Conservation (phyloP, 2,888 invertebrate genomes). For the Philaethria dido region DNA sequence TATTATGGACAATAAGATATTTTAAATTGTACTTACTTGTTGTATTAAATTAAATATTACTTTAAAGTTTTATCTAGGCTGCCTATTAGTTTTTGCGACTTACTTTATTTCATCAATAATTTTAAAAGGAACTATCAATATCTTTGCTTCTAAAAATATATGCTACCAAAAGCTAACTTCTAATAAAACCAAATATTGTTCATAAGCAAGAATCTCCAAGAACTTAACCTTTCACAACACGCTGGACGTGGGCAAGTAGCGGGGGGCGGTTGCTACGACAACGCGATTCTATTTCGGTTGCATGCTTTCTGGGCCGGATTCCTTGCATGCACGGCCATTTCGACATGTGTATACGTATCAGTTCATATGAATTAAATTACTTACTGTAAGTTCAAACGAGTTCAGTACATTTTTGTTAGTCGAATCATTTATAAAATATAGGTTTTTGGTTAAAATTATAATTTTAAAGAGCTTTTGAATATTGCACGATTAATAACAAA, state of each 20-base stretch:
- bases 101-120: too few relatives aligned
- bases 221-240: slow-evolving; percentile 26
- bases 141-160: not conserved
- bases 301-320: slow-evolving; percentile 45
- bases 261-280: slow-evolving; percentile 65
- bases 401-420: not conserved
- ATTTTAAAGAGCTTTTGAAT: too few relatives aligned
- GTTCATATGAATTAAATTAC: slow-evolving; percentile 24
- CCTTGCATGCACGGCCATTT: slow-evolving; percentile 44
- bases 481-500: too few relatives aligned
- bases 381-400: slow-evolving; percentile 26
- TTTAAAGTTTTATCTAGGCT: too few relatives aligned
- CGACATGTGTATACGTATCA: slow-evolving; percentile 38
- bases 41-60: too few relatives aligned
- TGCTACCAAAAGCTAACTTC: not conserved
- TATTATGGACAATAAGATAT: too few relatives aligned
- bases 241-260: slow-evolving; percentile 32
- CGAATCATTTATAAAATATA: too few relatives aligned
- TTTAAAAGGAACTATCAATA: too few relatives aligned
- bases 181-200: not conserved
- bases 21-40: too few relatives aligned
- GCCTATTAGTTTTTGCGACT: too few relatives aligned
- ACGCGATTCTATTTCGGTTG: slow-evolving; percentile 52
- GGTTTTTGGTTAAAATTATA: too few relatives aligned
- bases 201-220: not conserved